A percentile compares a stretch with the other conserved stretches of the same genome.
These are phyloP conservation scores for Silurus meridionalis DNA, from an alignment of 2,113 vertebrate species.

Conservation along the genomic window DNA sequence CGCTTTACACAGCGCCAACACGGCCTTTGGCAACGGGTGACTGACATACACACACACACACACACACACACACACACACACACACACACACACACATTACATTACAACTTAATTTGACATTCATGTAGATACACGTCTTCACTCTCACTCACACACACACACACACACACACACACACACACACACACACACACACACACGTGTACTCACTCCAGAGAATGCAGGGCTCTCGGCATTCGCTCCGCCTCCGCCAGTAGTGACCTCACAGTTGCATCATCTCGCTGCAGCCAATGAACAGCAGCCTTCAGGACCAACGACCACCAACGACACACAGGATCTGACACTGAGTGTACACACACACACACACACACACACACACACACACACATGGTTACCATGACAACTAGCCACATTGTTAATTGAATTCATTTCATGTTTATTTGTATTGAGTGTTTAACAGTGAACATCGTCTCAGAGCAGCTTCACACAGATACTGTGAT, in stretches of 20 bases:
- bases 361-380: not conserved
- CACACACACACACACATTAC: not conserved
- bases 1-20: conserved; percentile 85
- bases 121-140: not conserved
- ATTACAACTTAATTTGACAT: not conserved
- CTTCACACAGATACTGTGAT: too few species aligned
- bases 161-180: not conserved
- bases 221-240: conserved; percentile 87
- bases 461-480: too few species aligned
- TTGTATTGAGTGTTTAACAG: too few species aligned
- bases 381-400: not conserved
- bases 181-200: conserved; percentile 3
- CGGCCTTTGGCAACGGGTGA: conserved; percentile 85
- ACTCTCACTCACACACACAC: not conserved
- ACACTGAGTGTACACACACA: conserved; percentile 66
- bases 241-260: conserved; percentile 83
- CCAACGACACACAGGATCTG: conserved; percentile 90
- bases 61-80: not conserved
- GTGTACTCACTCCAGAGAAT: conserved; percentile 83
- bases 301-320: conserved; percentile 88
- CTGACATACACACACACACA: conserved; percentile 67
- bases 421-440: too few species aligned
- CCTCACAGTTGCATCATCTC: conserved; percentile 81
- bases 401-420: too few species aligned
- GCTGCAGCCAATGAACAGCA: conserved; percentile 86